These are phyloP conservation scores for Hyles vespertilio DNA, from an alignment of 1,140 invertebrate genomes.

Conservation along the genomic window DNA sequence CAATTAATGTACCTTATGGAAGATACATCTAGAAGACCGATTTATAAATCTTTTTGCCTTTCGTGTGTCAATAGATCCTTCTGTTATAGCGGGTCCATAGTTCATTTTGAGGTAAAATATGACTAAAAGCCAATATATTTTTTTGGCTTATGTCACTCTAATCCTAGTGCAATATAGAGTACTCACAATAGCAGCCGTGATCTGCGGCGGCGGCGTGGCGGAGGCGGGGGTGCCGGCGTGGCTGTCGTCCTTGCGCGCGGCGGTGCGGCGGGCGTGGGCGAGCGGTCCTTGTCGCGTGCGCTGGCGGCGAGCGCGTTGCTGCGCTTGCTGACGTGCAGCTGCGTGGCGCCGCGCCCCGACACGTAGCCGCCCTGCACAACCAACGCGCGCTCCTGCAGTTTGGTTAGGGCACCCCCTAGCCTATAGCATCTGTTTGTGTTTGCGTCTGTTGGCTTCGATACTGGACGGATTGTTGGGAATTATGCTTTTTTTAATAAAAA, in stretches of 20 bases:
- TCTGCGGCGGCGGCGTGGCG: conserved; percentile 42
- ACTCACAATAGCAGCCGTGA: conserved; percentile 38
- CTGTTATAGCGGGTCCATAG: too few species aligned
- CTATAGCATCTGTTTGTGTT: conserved; percentile 50
- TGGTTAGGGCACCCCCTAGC: conserved; percentile 48
- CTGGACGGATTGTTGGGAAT: conserved; percentile 2
- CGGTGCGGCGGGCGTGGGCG: conserved; percentile 36
- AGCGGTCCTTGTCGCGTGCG: conserved; percentile 41
- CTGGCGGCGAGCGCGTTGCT: conserved; percentile 80
- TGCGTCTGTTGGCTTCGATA: conserved; percentile 37
- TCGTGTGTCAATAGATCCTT: too few species aligned
- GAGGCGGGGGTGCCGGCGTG: conserved; percentile 36
- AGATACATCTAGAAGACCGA: too few species aligned
- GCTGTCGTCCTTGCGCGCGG: conserved; percentile 25
- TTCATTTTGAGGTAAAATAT: too few species aligned
- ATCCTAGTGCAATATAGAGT: too few species aligned
- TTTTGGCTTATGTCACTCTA: too few species aligned
- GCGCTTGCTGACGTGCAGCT: conserved; percentile 79
- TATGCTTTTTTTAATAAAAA: not conserved
- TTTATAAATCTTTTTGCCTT: too few species aligned
- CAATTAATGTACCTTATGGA: too few species aligned
- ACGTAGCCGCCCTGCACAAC: conserved; percentile 79
- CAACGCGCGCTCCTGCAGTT: conserved; percentile 77
- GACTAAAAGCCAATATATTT: too few species aligned
- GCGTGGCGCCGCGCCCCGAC: conserved; percentile 68